Conservation (phyloP, 2,888 invertebrate species). For the Nomada fucata region DNA sequence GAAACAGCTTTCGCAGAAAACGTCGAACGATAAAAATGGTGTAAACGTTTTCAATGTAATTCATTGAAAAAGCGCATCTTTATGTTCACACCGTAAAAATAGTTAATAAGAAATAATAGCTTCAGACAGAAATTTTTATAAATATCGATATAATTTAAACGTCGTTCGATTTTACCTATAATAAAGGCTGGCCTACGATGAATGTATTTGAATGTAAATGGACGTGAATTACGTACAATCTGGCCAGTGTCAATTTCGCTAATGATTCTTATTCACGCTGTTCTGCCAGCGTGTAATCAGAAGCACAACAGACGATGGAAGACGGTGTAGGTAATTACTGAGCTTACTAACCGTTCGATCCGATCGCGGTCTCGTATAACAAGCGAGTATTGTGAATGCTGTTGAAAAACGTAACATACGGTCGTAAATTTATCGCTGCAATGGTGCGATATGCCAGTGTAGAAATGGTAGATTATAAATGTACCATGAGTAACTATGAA, state of each 20-base stretch:
- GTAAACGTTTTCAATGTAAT: too few relatives aligned
- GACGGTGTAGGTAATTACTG: constrained; percentile 46
- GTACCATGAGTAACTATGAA: constrained; percentile 13
- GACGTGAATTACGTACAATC: constrained; percentile 10
- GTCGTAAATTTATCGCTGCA: constrained; percentile 24
- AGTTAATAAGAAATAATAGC: too few relatives aligned
- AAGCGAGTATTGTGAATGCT: constrained; percentile 34
- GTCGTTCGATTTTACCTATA: background rate
- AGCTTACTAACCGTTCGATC: constrained; percentile 43
- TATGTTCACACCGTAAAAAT: too few relatives aligned
- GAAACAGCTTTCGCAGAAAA: too few relatives aligned
- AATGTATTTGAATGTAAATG: background rate
- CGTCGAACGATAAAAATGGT: too few relatives aligned
- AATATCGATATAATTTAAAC: background rate
- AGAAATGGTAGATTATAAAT: constrained; percentile 41
- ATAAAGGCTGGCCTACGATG: background rate
- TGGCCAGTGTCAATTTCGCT: constrained; percentile 12
- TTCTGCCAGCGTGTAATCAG: constrained; percentile 16
- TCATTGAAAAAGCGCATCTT: too few relatives aligned
- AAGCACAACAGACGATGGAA: constrained; percentile 10
- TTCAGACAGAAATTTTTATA: too few relatives aligned
- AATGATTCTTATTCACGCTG: constrained; percentile 26
- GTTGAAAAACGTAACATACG: constrained; percentile 48
- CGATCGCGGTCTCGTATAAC: constrained; percentile 45
- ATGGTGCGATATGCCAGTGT: constrained; percentile 32